A percentile compares a stretch with the other conserved stretches of the same genome.
phyloP scores from a whole-genome alignment of 2,888 invertebrate genomes.

The Platycheirus albimanus region DNA sequence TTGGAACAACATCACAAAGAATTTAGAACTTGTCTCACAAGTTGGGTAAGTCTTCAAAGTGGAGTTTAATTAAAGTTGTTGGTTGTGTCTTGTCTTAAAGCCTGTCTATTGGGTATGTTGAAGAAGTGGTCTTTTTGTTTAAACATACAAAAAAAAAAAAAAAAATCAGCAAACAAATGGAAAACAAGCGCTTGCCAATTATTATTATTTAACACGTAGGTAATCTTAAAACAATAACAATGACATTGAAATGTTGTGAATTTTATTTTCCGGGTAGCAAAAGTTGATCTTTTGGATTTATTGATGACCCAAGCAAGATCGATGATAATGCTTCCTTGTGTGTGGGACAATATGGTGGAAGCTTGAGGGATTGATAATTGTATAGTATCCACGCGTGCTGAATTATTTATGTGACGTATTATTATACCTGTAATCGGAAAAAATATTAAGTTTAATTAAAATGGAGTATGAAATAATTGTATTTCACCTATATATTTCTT shows the following conservation, averaged over 20 bases:
- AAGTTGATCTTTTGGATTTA: slow-evolving; percentile 16
- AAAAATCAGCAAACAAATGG: too few relatives aligned
- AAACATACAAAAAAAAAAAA: slow-evolving; percentile 3
- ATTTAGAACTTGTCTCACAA: slow-evolving; percentile 22
- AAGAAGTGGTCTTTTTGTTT: slow-evolving; percentile 8
- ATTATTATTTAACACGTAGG: slow-evolving; percentile 14
- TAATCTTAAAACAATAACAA: slow-evolving; percentile 10
- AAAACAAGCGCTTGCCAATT: slow-evolving; percentile 21
- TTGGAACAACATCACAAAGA: too few relatives aligned
- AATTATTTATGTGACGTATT: too few relatives aligned
- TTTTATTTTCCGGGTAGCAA: slow-evolving; percentile 42
- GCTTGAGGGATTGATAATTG: too few relatives aligned
- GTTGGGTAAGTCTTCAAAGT: slow-evolving; percentile 5
- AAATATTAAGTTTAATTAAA: too few relatives aligned
- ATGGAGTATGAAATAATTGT: too few relatives aligned
- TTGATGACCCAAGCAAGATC: neutral
- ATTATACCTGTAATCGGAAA: too few relatives aligned
- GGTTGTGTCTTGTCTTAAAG: neutral
- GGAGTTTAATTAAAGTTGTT: neutral
- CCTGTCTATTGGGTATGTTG: too few relatives aligned
- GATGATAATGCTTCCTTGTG: neutral
- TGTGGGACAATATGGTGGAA: neutral
- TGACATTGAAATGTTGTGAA: slow-evolving; percentile 31
- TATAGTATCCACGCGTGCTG: too few relatives aligned
- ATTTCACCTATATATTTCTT: too few relatives aligned